A percentile compares a stretch with the other conserved stretches of the same genome.
phyloP scores from a whole-genome alignment of 2,797 vertebrate species.

The Lateolabrax maculatus region DNA sequence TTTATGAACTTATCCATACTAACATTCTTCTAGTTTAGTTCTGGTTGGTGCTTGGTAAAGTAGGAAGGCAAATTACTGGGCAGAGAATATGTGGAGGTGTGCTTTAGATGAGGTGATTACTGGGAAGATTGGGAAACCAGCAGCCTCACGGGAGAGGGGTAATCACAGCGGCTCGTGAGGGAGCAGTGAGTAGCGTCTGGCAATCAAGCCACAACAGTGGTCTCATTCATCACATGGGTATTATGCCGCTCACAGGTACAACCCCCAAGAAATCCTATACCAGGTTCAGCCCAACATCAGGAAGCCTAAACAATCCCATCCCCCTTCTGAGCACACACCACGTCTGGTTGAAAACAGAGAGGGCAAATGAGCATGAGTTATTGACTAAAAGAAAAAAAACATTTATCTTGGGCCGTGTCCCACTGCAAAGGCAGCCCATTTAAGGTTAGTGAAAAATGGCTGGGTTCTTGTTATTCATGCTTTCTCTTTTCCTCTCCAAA shows the following conservation, averaged over 20 bases:
- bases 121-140: conserved; percentile 61
- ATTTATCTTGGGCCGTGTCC: conserved; percentile 50
- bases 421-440: conserved; percentile 36
- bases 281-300: conserved; percentile 56
- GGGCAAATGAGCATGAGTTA: conserved; percentile 54
- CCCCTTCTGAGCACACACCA: conserved; percentile 54
- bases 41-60: conserved; percentile 15
- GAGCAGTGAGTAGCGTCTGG: conserved; percentile 73
- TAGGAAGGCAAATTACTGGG: conserved; percentile 22
- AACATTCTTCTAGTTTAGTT: neutral
- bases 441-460: conserved; percentile 50
- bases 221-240: conserved; percentile 83
- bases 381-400: conserved; percentile 50
- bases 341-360: conserved; percentile 48
- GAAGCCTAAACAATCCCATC: conserved; percentile 70
- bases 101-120: conserved; percentile 61
- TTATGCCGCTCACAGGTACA: conserved; percentile 79
- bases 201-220: conserved; percentile 82
- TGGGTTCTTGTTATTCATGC: conserved; percentile 41
- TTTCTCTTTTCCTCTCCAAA: conserved; percentile 55
- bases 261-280: conserved; percentile 78
- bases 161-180: conserved; percentile 71
- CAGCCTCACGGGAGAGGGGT: conserved; percentile 68
- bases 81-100: conserved; percentile 41
- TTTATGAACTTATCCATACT: neutral